These are phyloP conservation scores for Drosophila lutescens DNA, from an alignment of 2,888 invertebrate species.

Conservation along the genomic window DNA sequence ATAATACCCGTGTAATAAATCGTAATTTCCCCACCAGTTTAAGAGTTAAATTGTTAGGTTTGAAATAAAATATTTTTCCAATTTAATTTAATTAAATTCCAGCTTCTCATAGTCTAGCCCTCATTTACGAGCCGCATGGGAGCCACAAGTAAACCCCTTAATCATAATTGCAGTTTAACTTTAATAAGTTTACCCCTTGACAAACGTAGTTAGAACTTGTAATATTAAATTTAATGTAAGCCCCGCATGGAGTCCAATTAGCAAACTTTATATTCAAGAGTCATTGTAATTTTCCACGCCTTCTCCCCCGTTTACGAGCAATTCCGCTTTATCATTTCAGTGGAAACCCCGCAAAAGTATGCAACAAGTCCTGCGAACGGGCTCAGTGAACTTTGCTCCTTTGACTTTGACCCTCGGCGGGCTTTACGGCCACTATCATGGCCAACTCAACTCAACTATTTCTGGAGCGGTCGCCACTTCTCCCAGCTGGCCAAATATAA, in stretches of 20 bases:
- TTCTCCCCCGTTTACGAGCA: slow-evolving; percentile 14
- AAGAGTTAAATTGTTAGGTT: background rate
- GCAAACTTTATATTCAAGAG: slow-evolving; percentile 15
- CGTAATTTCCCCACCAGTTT: no score
- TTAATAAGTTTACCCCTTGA: background rate
- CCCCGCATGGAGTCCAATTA: slow-evolving; percentile 6
- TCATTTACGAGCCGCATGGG: background rate
- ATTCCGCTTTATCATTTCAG: slow-evolving; percentile 7
- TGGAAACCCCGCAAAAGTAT: slow-evolving; percentile 1
- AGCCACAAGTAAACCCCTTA: no score
- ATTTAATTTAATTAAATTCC: background rate
- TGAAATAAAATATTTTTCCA: background rate
- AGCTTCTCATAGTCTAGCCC: background rate
- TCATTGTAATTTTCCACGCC: slow-evolving; percentile 3
- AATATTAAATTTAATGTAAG: background rate
- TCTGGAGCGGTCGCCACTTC: slow-evolving; percentile 11
- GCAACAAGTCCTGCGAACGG: slow-evolving; percentile 44
- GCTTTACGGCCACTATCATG: slow-evolving; percentile 5
- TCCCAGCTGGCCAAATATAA: slow-evolving; percentile 41
- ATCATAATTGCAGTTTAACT: background rate
- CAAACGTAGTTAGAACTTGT: background rate
- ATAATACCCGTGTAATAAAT: no score
- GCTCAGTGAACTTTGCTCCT: slow-evolving; percentile 23
- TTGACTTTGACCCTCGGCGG: slow-evolving; percentile 1
- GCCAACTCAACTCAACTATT: slow-evolving; percentile 10